These are phyloP conservation scores for Parnassius orleans DNA, from an alignment of 2,888 invertebrate genomes.

Conservation along the genomic window DNA sequence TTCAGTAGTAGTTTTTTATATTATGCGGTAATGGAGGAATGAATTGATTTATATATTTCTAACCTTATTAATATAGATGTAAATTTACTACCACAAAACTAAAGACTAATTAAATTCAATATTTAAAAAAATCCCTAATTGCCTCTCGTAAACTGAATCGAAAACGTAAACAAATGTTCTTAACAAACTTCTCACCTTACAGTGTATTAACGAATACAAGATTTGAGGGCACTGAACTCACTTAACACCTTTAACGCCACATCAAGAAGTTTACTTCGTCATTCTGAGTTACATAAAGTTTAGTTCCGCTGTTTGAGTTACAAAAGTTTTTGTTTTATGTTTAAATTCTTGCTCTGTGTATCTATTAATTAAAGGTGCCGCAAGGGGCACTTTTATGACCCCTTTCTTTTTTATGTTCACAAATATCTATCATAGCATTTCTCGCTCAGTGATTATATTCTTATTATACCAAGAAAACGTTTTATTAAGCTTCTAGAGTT, in stretches of 20 bases:
- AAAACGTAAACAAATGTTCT: constrained; percentile 16
- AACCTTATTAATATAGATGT: too few species aligned
- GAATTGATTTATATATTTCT: too few species aligned
- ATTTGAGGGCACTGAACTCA: constrained; percentile 16
- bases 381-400: constrained; percentile 12
- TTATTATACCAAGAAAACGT: too few species aligned
- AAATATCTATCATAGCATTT: neutral
- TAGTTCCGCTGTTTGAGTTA: constrained; percentile 21
- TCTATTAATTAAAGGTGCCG: constrained; percentile 15
- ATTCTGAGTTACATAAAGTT: constrained; percentile 23
- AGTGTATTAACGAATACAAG: constrained; percentile 10
- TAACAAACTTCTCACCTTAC: constrained; percentile 20
- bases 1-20: too few species aligned
- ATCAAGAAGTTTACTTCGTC: constrained; percentile 18
- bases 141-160: neutral
- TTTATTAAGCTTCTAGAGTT: too few species aligned
- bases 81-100: too few species aligned
- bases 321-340: constrained; percentile 15
- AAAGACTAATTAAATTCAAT: too few species aligned
- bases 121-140: too few species aligned
- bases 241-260: constrained; percentile 19
- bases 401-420: neutral
- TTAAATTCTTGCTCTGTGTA: constrained; percentile 3
- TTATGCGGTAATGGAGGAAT: too few species aligned
- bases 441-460: too few species aligned